A percentile compares a stretch with the other conserved stretches of the same genome.
Evolutionary conservation across 2,888 invertebrate genomes (phyloP).

Genomic region (Halocaridina rubra): DNA sequence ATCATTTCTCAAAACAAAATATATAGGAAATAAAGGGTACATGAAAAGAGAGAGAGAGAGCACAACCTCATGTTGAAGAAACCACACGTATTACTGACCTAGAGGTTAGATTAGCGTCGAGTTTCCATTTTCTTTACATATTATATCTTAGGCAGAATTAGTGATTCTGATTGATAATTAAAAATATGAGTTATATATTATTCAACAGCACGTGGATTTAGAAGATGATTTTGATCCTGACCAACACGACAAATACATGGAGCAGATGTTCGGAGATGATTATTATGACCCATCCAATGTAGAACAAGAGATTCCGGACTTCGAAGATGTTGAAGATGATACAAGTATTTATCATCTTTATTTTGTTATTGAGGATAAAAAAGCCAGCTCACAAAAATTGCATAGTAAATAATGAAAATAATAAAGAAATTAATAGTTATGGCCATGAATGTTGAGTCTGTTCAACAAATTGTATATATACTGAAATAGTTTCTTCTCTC

Average conservation of each 20-base stretch:
- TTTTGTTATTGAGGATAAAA: no score
- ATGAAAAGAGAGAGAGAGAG: no score
- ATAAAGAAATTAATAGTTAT: background rate
- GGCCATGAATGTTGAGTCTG: background rate
- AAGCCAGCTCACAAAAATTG: background rate
- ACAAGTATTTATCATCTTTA: no score
- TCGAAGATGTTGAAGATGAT: conserved; percentile 48
- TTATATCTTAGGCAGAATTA: no score
- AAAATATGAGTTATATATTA: no score
- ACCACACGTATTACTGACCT: no score
- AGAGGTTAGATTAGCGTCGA: no score
- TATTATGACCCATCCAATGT: conserved; percentile 31
- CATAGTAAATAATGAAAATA: background rate
- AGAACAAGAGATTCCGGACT: conserved; percentile 46
- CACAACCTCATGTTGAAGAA: no score
- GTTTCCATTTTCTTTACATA: no score
- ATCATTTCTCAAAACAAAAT: background rate
- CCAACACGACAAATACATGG: conserved; percentile 88
- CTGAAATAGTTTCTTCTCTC: background rate
- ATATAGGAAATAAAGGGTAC: no score
- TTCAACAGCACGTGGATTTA: conserved; percentile 79
- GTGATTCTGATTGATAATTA: no score
- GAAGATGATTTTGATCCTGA: conserved; percentile 92
- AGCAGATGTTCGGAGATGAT: conserved; percentile 81
- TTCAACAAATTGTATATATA: background rate